These are phyloP conservation scores for Machaerirhynchus nigripectus DNA, from an alignment of 2,113 vertebrate genomes.

Conservation along the genomic window DNA sequence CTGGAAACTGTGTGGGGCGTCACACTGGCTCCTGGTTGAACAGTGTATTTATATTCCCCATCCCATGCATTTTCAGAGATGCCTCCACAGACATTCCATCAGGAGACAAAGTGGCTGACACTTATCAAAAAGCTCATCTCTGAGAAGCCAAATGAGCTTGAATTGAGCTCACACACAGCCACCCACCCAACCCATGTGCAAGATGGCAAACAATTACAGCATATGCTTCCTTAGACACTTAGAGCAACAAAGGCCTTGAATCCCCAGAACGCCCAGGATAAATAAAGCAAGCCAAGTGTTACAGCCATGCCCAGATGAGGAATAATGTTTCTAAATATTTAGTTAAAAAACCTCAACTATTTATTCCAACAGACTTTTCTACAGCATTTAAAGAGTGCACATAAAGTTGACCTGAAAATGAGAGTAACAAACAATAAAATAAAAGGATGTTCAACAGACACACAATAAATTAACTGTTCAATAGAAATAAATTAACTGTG, in stretches of 20 bases:
- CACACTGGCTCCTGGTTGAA: neutral
- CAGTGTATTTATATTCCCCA: neutral
- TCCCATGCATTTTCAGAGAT: neutral
- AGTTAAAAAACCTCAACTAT: neutral
- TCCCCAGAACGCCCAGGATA: neutral
- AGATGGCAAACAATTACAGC: slow-evolving; percentile 33
- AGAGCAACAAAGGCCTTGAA: neutral
- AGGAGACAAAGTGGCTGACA: neutral
- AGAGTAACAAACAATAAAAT: neutral
- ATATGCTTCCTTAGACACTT: slow-evolving; percentile 23
- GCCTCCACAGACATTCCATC: neutral
- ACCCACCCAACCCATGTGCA: slow-evolving; percentile 12
- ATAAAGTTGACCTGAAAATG: neutral
- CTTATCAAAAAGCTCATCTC: neutral
- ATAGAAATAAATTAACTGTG: neutral
- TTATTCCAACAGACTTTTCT: neutral
- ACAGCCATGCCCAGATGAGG: neutral
- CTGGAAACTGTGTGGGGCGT: neutral
- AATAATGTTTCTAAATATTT: neutral
- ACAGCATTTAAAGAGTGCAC: neutral
- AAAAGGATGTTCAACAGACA: neutral
- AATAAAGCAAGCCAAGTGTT: neutral
- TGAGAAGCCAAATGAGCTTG: neutral
- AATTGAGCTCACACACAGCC: neutral
- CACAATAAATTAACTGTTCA: too few species aligned